These are phyloP conservation scores for Diarsia brunnea DNA, from an alignment of 2,888 invertebrate genomes.

Conservation along the genomic window DNA sequence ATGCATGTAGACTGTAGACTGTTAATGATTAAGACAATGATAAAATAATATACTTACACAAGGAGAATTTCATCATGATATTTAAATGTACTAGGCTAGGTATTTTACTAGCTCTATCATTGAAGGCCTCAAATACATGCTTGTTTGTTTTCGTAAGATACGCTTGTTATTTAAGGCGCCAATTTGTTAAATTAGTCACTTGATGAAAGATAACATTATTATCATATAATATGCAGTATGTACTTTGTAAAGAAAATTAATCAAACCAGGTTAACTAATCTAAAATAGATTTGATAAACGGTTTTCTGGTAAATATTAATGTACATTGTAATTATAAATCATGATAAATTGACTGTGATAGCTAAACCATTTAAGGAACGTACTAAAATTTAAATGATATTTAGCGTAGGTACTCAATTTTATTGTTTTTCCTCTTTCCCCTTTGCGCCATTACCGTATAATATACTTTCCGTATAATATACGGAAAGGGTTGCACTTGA, in stretches of 20 bases:
- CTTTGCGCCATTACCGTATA: neutral
- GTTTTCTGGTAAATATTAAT: conserved; percentile 29
- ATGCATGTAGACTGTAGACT: too few species aligned
- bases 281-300: conserved; percentile 21
- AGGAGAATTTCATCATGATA: conserved; percentile 9
- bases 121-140: conserved; percentile 4
- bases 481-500: neutral
- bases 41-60: neutral
- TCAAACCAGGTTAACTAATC: conserved; percentile 41
- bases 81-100: neutral
- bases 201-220: conserved; percentile 54
- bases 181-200: conserved; percentile 39
- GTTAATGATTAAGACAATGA: neutral
- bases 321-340: conserved; percentile 22
- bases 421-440: neutral
- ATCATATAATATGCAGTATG: conserved; percentile 11
- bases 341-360: conserved; percentile 27
- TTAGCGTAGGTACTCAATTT: neutral
- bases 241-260: conserved; percentile 23
- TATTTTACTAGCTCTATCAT: neutral
- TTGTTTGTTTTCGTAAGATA: conserved; percentile 44
- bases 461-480: too few species aligned
- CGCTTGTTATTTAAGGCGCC: conserved; percentile 28
- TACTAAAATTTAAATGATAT: neutral
- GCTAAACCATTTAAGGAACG: neutral